phyloP scores from a whole-genome alignment of 2,888 invertebrate genomes.

The Drosophila lacicola region DNA sequence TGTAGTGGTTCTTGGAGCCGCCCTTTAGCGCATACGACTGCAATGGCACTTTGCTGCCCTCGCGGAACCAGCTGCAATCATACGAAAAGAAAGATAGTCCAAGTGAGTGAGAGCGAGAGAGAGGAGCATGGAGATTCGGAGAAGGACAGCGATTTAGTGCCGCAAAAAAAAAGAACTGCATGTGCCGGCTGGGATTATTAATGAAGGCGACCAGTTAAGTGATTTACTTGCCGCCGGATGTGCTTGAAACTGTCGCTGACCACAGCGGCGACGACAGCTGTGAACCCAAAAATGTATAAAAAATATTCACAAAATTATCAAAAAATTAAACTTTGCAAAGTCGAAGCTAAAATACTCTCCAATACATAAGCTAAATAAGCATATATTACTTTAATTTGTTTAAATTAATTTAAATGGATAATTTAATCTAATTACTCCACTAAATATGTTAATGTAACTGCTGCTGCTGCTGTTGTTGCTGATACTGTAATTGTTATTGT shows the following conservation, averaged over 20 bases:
- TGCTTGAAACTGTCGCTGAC: constrained; percentile 65
- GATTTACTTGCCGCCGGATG: constrained; percentile 73
- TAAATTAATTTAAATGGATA: too few relatives aligned
- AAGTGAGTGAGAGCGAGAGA: background rate
- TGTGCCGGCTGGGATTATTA: constrained; percentile 70
- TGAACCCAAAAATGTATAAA: constrained; percentile 25
- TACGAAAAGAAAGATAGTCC: background rate
- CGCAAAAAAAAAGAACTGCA: constrained; percentile 35
- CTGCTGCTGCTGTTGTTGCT: background rate
- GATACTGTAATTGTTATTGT: too few relatives aligned
- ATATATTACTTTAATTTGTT: too few relatives aligned
- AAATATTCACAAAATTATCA: background rate
- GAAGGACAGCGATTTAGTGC: constrained; percentile 48
- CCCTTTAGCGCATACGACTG: constrained; percentile 90
- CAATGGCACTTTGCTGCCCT: constrained; percentile 90
- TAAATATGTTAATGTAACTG: background rate
- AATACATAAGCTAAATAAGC: background rate
- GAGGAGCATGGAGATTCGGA: background rate
- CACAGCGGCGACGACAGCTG: constrained; percentile 50
- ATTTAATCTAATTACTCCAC: background rate
- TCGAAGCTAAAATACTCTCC: constrained; percentile 23
- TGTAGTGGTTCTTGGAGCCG: constrained; percentile 90
- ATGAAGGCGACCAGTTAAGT: constrained; percentile 77
- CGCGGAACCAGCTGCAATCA: constrained; percentile 90
- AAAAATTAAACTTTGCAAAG: constrained; percentile 8